phyloP scores from a whole-genome alignment of 2,888 invertebrate species.

The Brachyptera risi region DNA sequence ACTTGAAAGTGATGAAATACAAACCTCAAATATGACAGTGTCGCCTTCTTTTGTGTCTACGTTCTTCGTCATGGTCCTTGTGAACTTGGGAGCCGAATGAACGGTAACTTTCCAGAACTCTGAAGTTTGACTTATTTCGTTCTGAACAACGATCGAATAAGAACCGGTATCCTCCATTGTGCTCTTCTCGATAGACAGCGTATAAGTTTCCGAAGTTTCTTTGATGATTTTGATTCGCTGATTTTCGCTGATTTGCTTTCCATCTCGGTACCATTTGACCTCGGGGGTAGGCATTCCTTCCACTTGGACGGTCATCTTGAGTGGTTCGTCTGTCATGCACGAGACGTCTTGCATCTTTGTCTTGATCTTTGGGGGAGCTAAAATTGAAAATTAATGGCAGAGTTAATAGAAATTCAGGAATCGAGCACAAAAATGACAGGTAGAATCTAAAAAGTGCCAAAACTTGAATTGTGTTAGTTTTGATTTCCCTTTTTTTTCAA shows the following conservation, averaged over 20 bases:
- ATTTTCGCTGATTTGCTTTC: slow-evolving; percentile 67
- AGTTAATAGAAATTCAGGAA: slow-evolving; percentile 24
- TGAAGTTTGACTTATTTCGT: slow-evolving; percentile 85
- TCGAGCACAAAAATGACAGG: no score
- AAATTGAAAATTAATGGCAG: no score
- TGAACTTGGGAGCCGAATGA: slow-evolving; percentile 71
- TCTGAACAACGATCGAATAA: slow-evolving; percentile 80
- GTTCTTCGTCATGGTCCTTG: slow-evolving; percentile 62
- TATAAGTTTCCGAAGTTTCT: slow-evolving; percentile 58
- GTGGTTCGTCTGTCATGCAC: slow-evolving; percentile 65
- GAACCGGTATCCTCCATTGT: slow-evolving; percentile 78
- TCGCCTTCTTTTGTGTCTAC: slow-evolving; percentile 71
- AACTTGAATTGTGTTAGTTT: background rate
- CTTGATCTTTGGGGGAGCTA: slow-evolving; percentile 79
- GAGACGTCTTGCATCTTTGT: slow-evolving; percentile 72
- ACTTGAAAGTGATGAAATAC: no score
- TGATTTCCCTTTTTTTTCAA: no score
- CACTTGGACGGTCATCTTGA: slow-evolving; percentile 75
- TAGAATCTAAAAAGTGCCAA: no score
- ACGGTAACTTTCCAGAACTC: slow-evolving; percentile 88
- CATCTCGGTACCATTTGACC: slow-evolving; percentile 84
- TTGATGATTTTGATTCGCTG: slow-evolving; percentile 69
- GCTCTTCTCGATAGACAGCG: slow-evolving; percentile 65
- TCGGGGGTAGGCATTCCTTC: slow-evolving; percentile 80
- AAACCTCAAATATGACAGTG: slow-evolving; percentile 64